phyloP scores from a whole-genome alignment of 2,113 vertebrate genomes.

The Chaetops frenatus region DNA sequence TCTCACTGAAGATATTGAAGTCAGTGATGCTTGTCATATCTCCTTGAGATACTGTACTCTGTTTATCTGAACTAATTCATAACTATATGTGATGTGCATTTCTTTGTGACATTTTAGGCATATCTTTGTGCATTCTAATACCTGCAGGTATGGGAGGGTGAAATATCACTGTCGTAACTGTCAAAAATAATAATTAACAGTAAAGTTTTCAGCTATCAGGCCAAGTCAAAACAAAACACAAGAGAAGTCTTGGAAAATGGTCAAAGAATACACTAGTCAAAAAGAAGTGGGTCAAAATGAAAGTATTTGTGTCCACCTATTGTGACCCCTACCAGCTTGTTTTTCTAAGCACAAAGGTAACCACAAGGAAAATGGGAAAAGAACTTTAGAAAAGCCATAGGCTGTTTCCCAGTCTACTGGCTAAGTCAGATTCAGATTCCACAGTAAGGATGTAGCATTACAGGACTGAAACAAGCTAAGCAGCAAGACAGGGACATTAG shows the following conservation, averaged over 20 bases:
- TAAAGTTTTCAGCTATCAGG: not conserved
- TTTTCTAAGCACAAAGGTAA: not conserved
- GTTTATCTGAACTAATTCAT: not conserved
- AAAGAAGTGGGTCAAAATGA: not conserved
- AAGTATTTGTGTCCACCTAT: not conserved
- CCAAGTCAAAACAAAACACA: not conserved
- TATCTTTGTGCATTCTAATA: not conserved
- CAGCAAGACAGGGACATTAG: not conserved
- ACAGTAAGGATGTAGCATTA: not conserved
- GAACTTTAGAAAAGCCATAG: not conserved
- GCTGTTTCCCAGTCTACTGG: not conserved
- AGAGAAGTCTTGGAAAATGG: not conserved
- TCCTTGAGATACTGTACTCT: not conserved
- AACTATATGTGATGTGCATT: not conserved
- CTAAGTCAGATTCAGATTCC: not conserved
- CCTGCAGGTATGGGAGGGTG: not conserved
- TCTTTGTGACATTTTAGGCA: not conserved
- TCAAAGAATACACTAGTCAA: not conserved
- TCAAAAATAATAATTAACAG: slow-evolving; percentile 13
- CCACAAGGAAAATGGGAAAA: not conserved
- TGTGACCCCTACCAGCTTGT: not conserved
- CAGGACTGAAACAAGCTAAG: not conserved
- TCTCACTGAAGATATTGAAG: not conserved
- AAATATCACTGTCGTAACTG: not conserved
- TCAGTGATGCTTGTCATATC: not conserved